Base-by-base conservation (phyloP, 2,888 invertebrate species). In the Latrodectus hesperus region DNA sequence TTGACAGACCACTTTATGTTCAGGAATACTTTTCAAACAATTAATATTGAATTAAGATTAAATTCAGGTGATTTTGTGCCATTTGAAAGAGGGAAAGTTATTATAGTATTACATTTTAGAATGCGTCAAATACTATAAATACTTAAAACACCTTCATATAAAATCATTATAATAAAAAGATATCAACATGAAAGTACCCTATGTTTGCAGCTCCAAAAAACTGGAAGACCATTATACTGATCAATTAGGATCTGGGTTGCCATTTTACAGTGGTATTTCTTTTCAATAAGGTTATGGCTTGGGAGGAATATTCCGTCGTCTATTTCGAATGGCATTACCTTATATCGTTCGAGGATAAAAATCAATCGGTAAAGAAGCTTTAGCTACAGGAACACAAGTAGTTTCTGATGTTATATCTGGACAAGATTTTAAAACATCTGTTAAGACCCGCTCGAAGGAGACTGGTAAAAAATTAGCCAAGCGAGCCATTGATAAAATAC, bases 41-140 rank as follows among this genome's bases (percentile, higher is more conserved):
- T 22, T 22, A 22, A 22, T 22, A 22, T 22, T 22, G 22, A 22
- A 22, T 14, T 51, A 70, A 67, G 74, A 9, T 49, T 75, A 9
- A 79, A 82, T 68, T 75, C 74, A 22, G 78, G 82, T 9, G 70
- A 74, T 38, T 52, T 72, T 10, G 76, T 89, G n/a, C 77, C 64
- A 10, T 89, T 89, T 26, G 81, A 76, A 81, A 73, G 71, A n/a
- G 76, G 76, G 5, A 81, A 76, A 76, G 71, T 76, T 17, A 74
- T 81, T n/a, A 16, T 70, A n/a, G 22, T 73, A 11, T 22, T 86
- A 9, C 75, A 86, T 68, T 86, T 86, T 14, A n/a, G 75, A 22
- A 9, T 70, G 12, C 10, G 52, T 1, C 76, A 52, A 11, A 77
- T 84, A n/a, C 26, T 78, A 68, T 78, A 78, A 67, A 78, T 26